These are phyloP conservation scores for Xylocopa sonorina DNA, from an alignment of 1,140 invertebrate genomes.

Conservation along the genomic window DNA sequence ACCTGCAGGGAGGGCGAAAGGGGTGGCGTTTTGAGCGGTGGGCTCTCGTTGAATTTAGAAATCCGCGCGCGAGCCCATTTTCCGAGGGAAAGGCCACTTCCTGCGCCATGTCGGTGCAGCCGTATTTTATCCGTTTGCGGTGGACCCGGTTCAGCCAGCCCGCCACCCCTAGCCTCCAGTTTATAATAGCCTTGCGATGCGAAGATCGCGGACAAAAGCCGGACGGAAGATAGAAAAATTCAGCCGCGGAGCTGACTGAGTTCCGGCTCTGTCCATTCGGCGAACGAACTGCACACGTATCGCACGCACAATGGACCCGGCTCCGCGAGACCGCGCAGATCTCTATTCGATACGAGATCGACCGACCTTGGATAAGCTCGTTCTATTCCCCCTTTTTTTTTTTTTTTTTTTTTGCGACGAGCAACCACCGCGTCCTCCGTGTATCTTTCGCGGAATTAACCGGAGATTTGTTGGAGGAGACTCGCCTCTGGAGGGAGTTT, in stretches of 20 bases:
- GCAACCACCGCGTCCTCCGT: background rate
- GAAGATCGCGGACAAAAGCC: constrained; percentile 65
- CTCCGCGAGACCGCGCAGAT: background rate
- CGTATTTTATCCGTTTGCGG: constrained; percentile 67
- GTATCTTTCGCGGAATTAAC: constrained; percentile 55
- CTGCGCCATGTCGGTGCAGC: constrained; percentile 46
- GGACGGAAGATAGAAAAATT: constrained; percentile 64
- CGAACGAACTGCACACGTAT: constrained; percentile 6
- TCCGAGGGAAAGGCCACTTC: constrained; percentile 59
- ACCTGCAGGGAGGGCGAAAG: background rate
- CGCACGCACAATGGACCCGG: constrained; percentile 31
- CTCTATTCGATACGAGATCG: constrained; percentile 11
- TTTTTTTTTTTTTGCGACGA: accelerated
- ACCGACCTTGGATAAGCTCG: background rate
- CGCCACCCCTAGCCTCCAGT: constrained; percentile 4
- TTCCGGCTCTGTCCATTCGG: constrained; percentile 50
- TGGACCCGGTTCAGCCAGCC: constrained; percentile 27
- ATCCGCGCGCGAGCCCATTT: constrained; percentile 60
- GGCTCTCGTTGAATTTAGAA: constrained; percentile 62
- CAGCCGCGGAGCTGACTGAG: constrained; percentile 57
- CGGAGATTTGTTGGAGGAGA: constrained; percentile 47
- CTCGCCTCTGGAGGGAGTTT: background rate
- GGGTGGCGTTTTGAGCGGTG: constrained; percentile 8
- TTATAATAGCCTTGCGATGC: constrained; percentile 62
- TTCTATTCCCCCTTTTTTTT: background rate